Evolutionary conservation across 2,113 vertebrate genomes (phyloP), one percentile per base, ranked within the genome.

Genomic region (Campylorhamphus procurvoides): DNA sequence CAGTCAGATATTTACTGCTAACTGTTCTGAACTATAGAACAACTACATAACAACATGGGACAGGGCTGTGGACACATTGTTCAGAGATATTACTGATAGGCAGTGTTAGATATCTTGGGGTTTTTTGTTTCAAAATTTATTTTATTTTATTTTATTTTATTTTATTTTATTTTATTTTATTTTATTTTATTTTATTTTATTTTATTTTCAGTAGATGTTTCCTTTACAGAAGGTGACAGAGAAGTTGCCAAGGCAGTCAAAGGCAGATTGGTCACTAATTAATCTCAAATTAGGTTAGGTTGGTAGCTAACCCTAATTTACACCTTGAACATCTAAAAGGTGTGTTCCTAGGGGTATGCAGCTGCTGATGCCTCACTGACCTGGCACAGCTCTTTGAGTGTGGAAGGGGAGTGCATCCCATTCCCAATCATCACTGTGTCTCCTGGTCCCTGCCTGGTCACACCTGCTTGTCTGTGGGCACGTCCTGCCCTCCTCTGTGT

Each of bases 1-100:
- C 25, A 86, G 59, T 16, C 63, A 68, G 84, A 27, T 77, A 82
- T 91, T 85, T 95, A 80, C 75, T 84, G 52, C 39, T 94, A 74
- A 55, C 63, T 87, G 22, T 62, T 92, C 63, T 80, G 76, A 96
- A 71, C 88, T 88, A 88, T 46, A 60, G 67, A 88, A 78, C 47
- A 96, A 71, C 88, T 88, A 88, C 46, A 64, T 71, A 88, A 78
- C 42, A 86, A 29, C 59, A 58, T 80, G 67, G n/a, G 29, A 74
- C 20, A 66, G 22, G 47, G 22, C 63, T 86, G 60, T 80, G 72
- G 85, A 83, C 28, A 85, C 29, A 62, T 20, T 76, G 12, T 56
- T 53, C 58, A 37, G 23, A 84, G 47, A 63, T 74, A 60, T 63
- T 84, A 81, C 71, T 87, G 75, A 68, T 59, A 95, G 47, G 10